Conservation (phyloP, 2,888 invertebrate genomes). For the Ramazzottius varieornatus region DNA sequence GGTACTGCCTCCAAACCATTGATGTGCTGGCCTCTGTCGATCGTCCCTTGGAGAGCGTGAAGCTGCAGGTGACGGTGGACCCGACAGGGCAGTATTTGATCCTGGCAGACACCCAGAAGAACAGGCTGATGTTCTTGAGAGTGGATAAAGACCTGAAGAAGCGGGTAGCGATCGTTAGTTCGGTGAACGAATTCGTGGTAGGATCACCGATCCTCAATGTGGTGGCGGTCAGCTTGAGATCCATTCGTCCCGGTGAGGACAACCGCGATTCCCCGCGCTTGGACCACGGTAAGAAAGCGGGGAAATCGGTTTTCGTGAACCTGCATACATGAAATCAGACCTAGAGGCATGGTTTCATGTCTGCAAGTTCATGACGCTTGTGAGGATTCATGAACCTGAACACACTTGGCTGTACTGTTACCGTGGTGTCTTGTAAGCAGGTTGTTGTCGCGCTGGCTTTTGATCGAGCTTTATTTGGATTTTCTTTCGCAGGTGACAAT, state of each 20-base stretch:
- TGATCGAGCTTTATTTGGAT: too few relatives aligned
- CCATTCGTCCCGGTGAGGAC: background rate
- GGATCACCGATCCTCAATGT: background rate
- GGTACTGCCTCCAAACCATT: conserved; percentile 73
- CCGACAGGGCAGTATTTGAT: background rate
- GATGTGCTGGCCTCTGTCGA: background rate
- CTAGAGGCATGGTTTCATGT: too few relatives aligned
- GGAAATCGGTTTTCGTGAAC: too few relatives aligned
- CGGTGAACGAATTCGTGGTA: background rate
- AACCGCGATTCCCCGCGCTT: too few relatives aligned
- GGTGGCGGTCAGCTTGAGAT: background rate
- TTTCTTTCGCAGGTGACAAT: too few relatives aligned
- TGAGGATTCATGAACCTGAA: too few relatives aligned
- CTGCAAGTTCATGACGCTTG: too few relatives aligned
- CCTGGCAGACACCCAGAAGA: background rate
- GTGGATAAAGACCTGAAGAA: background rate
- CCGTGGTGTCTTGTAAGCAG: background rate
- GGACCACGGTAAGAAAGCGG: too few relatives aligned
- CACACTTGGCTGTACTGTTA: too few relatives aligned
- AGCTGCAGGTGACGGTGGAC: conserved; percentile 3
- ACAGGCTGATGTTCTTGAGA: background rate
- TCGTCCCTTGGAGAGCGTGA: background rate
- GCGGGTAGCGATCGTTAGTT: background rate
- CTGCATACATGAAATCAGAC: too few relatives aligned
- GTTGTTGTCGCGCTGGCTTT: too few relatives aligned